Base-by-base conservation (phyloP, 2,797 vertebrate genomes). In the Labeo calbasu region DNA sequence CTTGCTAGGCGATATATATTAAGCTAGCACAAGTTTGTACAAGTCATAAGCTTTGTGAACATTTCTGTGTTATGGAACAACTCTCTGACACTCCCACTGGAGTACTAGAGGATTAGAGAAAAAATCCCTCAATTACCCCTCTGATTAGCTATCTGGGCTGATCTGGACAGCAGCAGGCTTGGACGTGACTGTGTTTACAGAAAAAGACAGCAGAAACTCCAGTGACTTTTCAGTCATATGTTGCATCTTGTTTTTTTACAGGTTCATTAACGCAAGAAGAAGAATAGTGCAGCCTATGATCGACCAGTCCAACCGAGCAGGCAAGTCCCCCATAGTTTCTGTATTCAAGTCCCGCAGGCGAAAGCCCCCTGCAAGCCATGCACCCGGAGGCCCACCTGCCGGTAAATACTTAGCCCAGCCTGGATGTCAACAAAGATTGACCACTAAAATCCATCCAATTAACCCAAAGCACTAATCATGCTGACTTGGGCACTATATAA, bases 261-360 rank as follows among this genome's bases (percentile, higher is more conserved):
- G 98, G 98, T 99, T 99, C 96, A 99, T 99, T 93, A 99, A 99
- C 69, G 98, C 98, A 90, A 96, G 98, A 94, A 98, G 98, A 96
- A 98, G 98, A 97, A 99, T 99, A 99, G 98, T 99, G 89, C 98
- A 99, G 91, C 98, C 98, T 89, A 99, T 99, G 98, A 99, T 99
- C 93, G 98, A 99, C 96, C 98, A 99, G 95, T 99, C 98, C 91
- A 99, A 99, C 95, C 96, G 98, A 96, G 98, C 98, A 99, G 98
- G 98, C 96, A 97, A 99, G 98, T 98, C 92, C 94, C 93, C 93
- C 88, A 0, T 94, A 95, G 91, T 97, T 95, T 95, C 96, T 93
- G 92, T 96, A 92, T 95, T 96, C 93, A 92, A 93, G 94, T 96
- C 94, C 85, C 87, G 86, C 93, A 94, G 91, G 91, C 90, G 23